phyloP scores from a whole-genome alignment of 1,140 invertebrate species.

The Branchinecta lindahli region DNA sequence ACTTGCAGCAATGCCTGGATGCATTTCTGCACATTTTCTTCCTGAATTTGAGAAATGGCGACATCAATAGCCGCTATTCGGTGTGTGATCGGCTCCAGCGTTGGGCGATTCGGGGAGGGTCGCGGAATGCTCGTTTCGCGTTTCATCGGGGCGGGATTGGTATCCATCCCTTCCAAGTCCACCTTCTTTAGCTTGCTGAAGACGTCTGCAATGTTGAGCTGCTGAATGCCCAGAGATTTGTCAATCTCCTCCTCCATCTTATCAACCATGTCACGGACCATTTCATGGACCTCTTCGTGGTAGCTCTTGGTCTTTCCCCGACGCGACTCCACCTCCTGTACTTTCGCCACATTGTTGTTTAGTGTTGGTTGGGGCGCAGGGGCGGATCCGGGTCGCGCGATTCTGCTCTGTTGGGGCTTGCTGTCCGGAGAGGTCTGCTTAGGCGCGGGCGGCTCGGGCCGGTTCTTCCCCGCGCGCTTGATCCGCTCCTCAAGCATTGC shows the following conservation, averaged over 20 bases:
- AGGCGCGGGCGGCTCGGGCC: constrained; percentile 27
- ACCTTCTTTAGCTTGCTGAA: not conserved
- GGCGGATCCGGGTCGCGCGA: not conserved
- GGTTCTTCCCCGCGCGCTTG: constrained; percentile 61
- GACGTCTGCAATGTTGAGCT: not conserved
- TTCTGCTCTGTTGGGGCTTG: constrained; percentile 17
- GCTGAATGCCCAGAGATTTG: not conserved
- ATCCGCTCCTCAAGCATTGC: constrained; percentile 87
- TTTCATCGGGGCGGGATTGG: not conserved
- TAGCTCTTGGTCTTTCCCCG: not conserved
- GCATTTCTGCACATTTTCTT: not conserved
- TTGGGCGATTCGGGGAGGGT: not conserved
- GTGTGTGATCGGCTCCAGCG: not conserved
- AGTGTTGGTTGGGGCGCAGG: not conserved
- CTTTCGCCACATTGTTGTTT: not conserved
- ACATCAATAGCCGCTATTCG: not conserved
- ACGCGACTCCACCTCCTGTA: not conserved
- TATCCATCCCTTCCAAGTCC: not conserved
- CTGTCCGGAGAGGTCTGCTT: constrained; percentile 15
- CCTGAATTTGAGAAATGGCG: not conserved
- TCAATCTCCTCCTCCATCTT: not conserved
- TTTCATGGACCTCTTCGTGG: not conserved
- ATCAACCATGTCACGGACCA: not conserved
- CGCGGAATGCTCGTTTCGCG: constrained; percentile 5
- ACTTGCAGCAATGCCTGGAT: not conserved